phyloP scores from a whole-genome alignment of 2,113 vertebrate genomes.

The Rhagologus leucostigma region DNA sequence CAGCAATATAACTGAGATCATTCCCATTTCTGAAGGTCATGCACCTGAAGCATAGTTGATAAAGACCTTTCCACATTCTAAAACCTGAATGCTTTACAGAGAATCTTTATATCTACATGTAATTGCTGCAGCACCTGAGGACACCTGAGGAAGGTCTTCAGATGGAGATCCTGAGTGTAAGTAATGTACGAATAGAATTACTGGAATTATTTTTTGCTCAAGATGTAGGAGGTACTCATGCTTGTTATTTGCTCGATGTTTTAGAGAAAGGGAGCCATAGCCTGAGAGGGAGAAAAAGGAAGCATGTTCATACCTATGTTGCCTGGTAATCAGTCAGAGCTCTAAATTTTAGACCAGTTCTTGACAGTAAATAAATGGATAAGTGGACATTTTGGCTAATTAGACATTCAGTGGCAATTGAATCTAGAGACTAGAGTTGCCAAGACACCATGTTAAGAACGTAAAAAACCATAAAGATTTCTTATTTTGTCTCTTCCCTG shows the following conservation, averaged over 20 bases:
- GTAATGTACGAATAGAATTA: not conserved
- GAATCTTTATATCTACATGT: not conserved
- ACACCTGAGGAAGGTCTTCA: not conserved
- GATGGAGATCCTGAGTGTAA: not conserved
- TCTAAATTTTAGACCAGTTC: not conserved
- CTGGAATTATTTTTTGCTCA: not conserved
- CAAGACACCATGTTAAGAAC: not conserved
- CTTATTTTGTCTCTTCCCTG: not conserved
- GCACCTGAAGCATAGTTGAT: not conserved
- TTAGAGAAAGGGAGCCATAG: not conserved
- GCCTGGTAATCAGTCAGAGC: not conserved
- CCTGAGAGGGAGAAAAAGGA: not conserved
- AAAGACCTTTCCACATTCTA: not conserved
- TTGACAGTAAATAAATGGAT: not conserved
- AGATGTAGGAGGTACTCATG: not conserved
- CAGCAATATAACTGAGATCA: not conserved
- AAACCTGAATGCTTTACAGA: not conserved
- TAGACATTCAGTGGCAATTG: not conserved
- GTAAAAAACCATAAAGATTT: not conserved
- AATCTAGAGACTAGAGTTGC: not conserved
- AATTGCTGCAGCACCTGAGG: not conserved
- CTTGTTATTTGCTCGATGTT: not conserved
- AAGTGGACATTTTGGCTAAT: not conserved
- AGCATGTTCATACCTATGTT: not conserved
- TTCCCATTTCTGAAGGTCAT: not conserved